phyloP scores from a whole-genome alignment of 2,888 invertebrate species.

The Clistopyga incitator region DNA sequence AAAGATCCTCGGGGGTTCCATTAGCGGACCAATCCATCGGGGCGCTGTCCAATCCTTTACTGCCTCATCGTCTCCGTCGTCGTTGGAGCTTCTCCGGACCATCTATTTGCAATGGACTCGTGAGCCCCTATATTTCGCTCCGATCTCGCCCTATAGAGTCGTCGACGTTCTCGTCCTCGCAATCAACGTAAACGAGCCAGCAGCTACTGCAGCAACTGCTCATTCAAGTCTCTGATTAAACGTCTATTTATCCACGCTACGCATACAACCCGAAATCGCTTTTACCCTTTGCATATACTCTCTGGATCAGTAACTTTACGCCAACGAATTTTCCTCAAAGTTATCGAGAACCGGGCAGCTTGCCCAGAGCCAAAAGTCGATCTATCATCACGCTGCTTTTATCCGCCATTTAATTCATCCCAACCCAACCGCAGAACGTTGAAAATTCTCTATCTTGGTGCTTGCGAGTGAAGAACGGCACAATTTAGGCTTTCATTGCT shows the following conservation, averaged over 20 bases:
- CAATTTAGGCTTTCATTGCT: neutral
- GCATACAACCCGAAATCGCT: neutral
- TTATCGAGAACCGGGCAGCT: neutral
- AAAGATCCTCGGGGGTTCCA: slow-evolving; percentile 22
- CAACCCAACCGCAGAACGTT: neutral
- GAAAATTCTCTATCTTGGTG: neutral
- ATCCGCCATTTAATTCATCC: neutral
- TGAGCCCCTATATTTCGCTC: neutral
- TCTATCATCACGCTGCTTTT: neutral
- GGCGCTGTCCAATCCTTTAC: slow-evolving; percentile 47
- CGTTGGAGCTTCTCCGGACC: slow-evolving; percentile 15
- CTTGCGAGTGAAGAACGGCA: neutral
- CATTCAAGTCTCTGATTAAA: slow-evolving; percentile 34
- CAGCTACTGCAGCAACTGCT: neutral
- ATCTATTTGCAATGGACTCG: slow-evolving; percentile 37
- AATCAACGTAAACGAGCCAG: slow-evolving; percentile 41
- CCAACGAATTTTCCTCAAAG: neutral
- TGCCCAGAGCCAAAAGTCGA: neutral
- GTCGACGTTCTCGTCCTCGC: slow-evolving; percentile 7
- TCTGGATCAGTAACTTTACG: neutral
- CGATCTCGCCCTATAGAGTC: slow-evolving; percentile 8
- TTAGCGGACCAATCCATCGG: slow-evolving; percentile 45
- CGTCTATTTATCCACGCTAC: slow-evolving; percentile 32
- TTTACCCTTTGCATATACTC: neutral
- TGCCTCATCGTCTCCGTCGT: slow-evolving; percentile 13